Evolutionary conservation across 2,113 vertebrate genomes (phyloP), one percentile per base, ranked within the genome.

Genomic region (Lophochroa leadbeateri): DNA sequence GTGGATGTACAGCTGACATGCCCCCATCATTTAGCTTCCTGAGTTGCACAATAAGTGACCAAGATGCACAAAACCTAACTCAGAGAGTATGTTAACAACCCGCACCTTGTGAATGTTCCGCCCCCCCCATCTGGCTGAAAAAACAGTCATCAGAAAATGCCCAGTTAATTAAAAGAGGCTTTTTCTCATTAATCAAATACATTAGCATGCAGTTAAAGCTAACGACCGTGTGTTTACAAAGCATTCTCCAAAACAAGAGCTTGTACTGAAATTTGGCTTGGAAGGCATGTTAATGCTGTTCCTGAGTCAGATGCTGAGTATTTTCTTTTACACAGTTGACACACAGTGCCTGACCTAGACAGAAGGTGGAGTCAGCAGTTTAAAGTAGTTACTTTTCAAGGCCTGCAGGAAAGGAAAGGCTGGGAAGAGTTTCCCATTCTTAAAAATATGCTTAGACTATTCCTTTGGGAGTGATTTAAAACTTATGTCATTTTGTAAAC

Each of bases 391-490:
- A 53, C 47, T 90, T 88, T 57, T 61, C 82, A 68, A 90, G 57
- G 72, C 44, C 28, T 53, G 57, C 80, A 78, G 81, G 69, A 83
- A 86, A 63, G 68, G 18, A 76, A 91, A 91, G 74, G 65, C 81
- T 95, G 95, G 49, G 95, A 96, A 94, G 92, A 93, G 70, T 50
- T 94, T 95, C 86, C 86, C 94, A 96, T 96, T 96, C 96, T 96
- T 96, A 95, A 96, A 97, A 96, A 95, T 80, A 95, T 82, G 95
- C 88, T 80, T 61, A 82, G 84, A 52, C 75, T 67, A 82, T 76
- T 96, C 95, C 95, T 85, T 63, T 31, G 86, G 81, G 96, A 96
- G 74, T 67, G 41, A 91, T 93, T 92, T 96, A 86, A 96, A 96
- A 88, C 88, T 94, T 94, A 96, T 61, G 91, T 94, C 80, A 95